Conservation (phyloP, 2,113 vertebrate species). For the Cebus imitator region DNA sequence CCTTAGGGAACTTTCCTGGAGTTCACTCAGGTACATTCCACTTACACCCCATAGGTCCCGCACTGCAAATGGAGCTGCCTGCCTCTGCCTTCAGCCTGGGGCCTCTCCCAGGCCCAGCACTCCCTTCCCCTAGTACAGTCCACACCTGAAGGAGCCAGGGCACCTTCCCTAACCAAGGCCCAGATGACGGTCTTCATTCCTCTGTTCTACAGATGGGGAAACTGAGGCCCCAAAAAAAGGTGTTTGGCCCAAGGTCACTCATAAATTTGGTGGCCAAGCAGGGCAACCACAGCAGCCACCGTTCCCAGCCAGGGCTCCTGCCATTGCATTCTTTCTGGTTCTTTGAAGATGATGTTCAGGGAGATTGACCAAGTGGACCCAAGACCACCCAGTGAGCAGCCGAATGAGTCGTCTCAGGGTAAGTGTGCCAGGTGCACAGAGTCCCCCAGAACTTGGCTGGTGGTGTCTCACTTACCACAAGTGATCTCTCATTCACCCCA, state of each 20-base stretch:
- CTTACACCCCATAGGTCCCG: fast-evolving
- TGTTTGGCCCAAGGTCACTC: not conserved
- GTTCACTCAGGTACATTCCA: not conserved
- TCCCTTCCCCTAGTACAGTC: no score
- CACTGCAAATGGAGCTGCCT: not conserved
- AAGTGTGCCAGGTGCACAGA: not conserved
- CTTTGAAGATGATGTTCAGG: not conserved
- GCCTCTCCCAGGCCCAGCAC: fast-evolving
- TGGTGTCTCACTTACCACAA: fast-evolving
- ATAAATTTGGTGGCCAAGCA: not conserved
- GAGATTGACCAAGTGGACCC: not conserved
- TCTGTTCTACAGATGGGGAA: not conserved
- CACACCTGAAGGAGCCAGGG: not conserved
- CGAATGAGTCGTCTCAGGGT: not conserved
- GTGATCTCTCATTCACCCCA: fast-evolving
- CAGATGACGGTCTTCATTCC: no score
- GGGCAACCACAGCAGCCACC: fast-evolving
- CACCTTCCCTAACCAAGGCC: not conserved
- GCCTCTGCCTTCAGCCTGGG: not conserved
- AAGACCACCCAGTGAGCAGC: not conserved
- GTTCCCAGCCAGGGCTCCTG: not conserved
- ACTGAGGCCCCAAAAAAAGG: not conserved
- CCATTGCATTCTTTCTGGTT: not conserved
- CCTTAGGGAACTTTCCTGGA: not conserved
- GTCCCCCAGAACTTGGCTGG: not conserved